Evolutionary conservation across 2,888 invertebrate genomes (phyloP), one percentile per base, ranked within the genome.

Genomic region (Brenthis daphne): DNA sequence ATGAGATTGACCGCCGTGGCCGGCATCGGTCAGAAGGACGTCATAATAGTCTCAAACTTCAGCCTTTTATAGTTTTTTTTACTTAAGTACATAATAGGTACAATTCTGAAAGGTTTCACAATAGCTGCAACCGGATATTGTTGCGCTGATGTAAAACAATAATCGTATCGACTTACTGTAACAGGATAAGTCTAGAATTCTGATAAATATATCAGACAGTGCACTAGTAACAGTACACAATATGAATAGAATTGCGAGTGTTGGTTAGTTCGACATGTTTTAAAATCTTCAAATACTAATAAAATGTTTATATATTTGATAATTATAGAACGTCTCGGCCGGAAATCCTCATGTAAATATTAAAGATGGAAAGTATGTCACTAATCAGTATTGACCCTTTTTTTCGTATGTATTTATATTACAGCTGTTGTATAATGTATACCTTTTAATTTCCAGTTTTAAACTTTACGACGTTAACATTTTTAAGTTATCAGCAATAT

Each of bases 161-260:
- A 74, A 73, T 72, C 67, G 77, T 76, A 76, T 80, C 76, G 57
- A 67, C 77, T 82, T 80, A 77, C 79, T 66, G 77, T 76, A 80
- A 81, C 77, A 75, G 72, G 79, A 80, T 76, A 76, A 68, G 68
- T 75, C 73, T 75, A 74, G 75, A 75, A 73, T 67, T 67, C 64
- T 73, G 67, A 75, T 74, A 56, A 29, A 48, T 55, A 43, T 43
- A 50, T 48, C 13, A 5, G 33, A 29, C 29, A 5, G 37, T 20
- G 20, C 20, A 20, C 20, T 20, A 20, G 20, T 11, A 43, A 43
- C 8, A 43, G 11, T 43, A 43, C 37, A 11, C 37, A 11, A 43
- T 43, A 3, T 43, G 8, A 37, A 37, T 37, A 6, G 37, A 43
- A 43, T 43, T 43, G 37, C 37, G 2, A 43, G 37, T 11, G 37